Conservation (phyloP, 2,797 vertebrate genomes). For the Malacoraja senta region DNA sequence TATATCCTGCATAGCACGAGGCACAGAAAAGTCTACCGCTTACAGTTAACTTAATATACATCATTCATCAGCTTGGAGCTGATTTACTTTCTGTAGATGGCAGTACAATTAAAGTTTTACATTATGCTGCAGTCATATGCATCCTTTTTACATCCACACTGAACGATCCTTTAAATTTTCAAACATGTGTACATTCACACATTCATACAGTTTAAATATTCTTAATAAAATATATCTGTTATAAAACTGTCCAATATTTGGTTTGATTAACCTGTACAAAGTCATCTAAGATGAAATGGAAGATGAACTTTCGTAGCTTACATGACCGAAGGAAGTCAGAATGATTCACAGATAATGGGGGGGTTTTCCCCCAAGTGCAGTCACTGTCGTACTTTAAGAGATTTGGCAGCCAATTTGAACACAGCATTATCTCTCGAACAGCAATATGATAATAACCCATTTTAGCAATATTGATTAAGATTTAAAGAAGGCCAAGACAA, state of each 20-base stretch:
- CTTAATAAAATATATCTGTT: not conserved
- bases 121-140: not conserved
- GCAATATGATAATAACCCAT: not conserved
- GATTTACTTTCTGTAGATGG: constrained; percentile 26
- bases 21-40: not conserved
- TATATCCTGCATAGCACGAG: not conserved
- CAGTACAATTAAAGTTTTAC: constrained; percentile 37
- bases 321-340: not conserved
- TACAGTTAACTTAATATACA: constrained; percentile 16
- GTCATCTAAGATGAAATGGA: not conserved
- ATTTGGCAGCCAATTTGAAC: not conserved
- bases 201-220: not conserved
- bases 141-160: not conserved
- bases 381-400: not conserved
- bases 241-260: not conserved
- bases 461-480: not conserved
- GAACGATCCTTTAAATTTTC: not conserved
- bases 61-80: constrained; percentile 12
- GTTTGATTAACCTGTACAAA: not conserved
- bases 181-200: not conserved
- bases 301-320: not conserved
- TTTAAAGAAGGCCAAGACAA: not conserved
- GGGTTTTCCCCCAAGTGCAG: not conserved
- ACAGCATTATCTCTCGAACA: not conserved
- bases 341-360: not conserved